Percentiles rank a stretch among this genome's conserved stretches.
phyloP scores from a whole-genome alignment of 2,113 vertebrate species.

The Poeciliopsis turrubarensis region DNA sequence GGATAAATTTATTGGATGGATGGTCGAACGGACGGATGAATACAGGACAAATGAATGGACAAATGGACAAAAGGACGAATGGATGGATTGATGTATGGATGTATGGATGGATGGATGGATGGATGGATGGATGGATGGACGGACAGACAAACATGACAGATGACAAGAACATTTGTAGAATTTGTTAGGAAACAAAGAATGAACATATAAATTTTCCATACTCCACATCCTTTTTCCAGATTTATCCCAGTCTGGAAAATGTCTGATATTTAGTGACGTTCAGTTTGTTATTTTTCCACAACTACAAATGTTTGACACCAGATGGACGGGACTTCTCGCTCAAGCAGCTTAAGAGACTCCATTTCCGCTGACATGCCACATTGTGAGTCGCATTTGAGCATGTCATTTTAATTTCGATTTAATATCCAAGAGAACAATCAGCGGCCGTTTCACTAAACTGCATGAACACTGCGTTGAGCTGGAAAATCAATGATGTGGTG shows the following conservation, averaged over 20 bases:
- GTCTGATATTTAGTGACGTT: not conserved
- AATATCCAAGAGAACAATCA: slow-evolving; percentile 50
- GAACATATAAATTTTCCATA: not conserved
- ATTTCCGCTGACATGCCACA: slow-evolving; percentile 54
- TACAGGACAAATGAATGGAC: too few species aligned
- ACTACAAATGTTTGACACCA: slow-evolving; percentile 15
- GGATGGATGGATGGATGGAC: too few species aligned
- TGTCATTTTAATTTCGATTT: slow-evolving; percentile 73
- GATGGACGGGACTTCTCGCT: slow-evolving; percentile 49
- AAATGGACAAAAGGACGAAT: too few species aligned
- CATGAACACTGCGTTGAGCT: slow-evolving; percentile 59
- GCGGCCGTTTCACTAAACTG: slow-evolving; percentile 58
- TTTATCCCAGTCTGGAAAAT: not conserved
- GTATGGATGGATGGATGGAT: too few species aligned
- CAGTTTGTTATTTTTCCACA: not conserved
- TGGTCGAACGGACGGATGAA: too few species aligned
- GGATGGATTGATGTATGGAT: too few species aligned
- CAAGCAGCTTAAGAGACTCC: slow-evolving; percentile 34
- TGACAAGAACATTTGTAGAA: not conserved
- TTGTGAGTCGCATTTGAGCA: slow-evolving; percentile 53
- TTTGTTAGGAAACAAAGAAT: not conserved
- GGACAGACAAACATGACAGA: not conserved
- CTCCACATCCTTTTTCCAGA: not conserved
- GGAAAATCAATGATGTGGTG: slow-evolving; percentile 73
- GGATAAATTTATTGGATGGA: too few species aligned